Base-by-base conservation (phyloP, 2,797 vertebrate species). In the Peromyscus nudipes region DNA sequence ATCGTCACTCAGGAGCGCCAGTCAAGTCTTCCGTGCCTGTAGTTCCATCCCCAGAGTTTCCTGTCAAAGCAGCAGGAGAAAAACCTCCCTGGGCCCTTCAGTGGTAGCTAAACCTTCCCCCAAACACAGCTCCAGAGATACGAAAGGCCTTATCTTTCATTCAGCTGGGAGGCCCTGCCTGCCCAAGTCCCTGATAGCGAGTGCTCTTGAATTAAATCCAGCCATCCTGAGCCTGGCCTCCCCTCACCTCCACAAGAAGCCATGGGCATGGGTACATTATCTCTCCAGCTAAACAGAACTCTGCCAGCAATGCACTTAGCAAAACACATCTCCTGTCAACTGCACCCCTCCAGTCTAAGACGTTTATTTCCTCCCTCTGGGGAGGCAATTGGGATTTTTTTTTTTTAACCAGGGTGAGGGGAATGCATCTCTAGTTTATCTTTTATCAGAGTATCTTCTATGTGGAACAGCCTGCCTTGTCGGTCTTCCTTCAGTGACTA, bases 151-250 rank as follows among this genome's bases (percentile, higher is more conserved):
- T 96, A 89, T 95, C 95, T 89, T 49, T 49, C 25, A 0, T 34
- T 86, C 75, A n/a, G 84, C 92, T 88, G 75, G 14, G 73, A 65
- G 62, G 91, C 85, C 92, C 40, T 94, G 77, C 76, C 87, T 43
- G 83, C 73, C 95, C 49, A 11, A 52, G 91, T 79, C 43, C 75
- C 92, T 40, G 82, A 52, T 89, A 77, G 57, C 69, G 13, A 52
- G 52, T 12, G 64, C 60, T 84, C 85, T 34, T 90, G 43, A 91
- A 95, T 96, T 95, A 93, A 89, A 91, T 62, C 76, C 64, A 49
- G 60, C 92, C 43, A 6, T 87, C 94, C 55, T 52, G 75, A 96
- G 81, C 76, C 87, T 52, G 52, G 81, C 84, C 11, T 9, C 80
- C 43, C 89, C 67, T 92, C 21, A 5, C 65, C 65, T 31, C 31